Evolutionary conservation across 2,113 vertebrate genomes (phyloP).

Genomic region (Shinisaurus crocodilurus): DNA sequence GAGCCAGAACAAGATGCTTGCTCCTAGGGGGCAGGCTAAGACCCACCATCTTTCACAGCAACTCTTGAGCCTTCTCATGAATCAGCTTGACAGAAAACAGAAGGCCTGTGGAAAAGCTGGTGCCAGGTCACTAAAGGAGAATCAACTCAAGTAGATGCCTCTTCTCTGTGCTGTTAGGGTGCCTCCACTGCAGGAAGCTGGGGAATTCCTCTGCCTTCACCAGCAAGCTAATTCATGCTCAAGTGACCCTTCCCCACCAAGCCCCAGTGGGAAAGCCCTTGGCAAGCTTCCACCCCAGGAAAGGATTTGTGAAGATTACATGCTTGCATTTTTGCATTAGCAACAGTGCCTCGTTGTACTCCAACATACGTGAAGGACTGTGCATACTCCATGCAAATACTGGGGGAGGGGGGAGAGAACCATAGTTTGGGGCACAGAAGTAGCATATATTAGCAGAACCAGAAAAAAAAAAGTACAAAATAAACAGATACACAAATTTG

Average conservation of each 20-base stretch:
- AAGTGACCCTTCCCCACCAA: background rate
- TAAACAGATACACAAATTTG: background rate
- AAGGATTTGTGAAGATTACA: background rate
- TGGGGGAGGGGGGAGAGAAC: background rate
- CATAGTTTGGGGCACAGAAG: background rate
- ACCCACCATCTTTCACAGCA: background rate
- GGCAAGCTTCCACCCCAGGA: background rate
- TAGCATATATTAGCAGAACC: background rate
- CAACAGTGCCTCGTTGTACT: background rate
- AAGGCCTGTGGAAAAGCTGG: background rate
- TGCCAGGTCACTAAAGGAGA: background rate
- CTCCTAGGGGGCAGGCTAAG: background rate
- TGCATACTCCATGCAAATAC: background rate
- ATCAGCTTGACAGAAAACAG: background rate
- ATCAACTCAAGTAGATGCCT: background rate
- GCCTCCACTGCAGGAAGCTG: too few species aligned
- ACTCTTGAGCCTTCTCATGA: background rate
- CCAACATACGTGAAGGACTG: background rate
- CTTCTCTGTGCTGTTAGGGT: background rate
- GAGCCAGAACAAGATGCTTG: background rate
- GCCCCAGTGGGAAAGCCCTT: background rate
- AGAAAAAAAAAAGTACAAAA: too few species aligned
- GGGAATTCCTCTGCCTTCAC: background rate
- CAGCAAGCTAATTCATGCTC: background rate
- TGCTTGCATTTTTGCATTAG: background rate